Percentiles rank a stretch among this genome's conserved stretches.
Conservation (phyloP, 1,140 invertebrate species). For the Mizuhopecten yessoensis region DNA sequence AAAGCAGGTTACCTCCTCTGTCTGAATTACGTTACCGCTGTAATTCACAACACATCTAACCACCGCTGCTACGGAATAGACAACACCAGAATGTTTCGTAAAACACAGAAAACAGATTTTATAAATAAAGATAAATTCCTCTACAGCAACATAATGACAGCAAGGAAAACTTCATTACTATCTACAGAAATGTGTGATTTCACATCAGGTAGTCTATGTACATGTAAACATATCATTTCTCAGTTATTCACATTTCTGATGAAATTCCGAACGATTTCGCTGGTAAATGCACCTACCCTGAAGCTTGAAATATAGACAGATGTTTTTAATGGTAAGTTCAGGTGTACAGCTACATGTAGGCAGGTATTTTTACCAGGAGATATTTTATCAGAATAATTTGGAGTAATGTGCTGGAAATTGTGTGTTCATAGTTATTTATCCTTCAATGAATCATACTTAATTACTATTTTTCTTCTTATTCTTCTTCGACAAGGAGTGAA, state of each 20-base stretch:
- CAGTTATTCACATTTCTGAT: not conserved
- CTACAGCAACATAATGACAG: not conserved
- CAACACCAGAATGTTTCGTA: not conserved
- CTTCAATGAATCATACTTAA: not conserved
- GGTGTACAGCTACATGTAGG: not conserved
- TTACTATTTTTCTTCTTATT: too few relatives aligned
- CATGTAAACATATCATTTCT: not conserved
- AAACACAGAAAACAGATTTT: not conserved
- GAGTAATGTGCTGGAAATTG: not conserved
- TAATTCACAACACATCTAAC: conserved; percentile 1
- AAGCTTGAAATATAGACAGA: not conserved
- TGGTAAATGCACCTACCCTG: not conserved
- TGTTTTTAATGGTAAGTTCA: not conserved
- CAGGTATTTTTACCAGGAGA: not conserved
- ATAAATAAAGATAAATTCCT: not conserved
- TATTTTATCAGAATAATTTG: not conserved
- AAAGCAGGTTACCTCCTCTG: not conserved
- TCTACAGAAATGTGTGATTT: not conserved
- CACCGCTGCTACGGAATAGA: not conserved
- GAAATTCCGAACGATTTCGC: not conserved
- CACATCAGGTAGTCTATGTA: not conserved
- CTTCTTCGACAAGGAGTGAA: too few relatives aligned
- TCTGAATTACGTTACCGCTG: not conserved
- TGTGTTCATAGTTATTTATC: not conserved
- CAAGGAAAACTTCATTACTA: not conserved